These are phyloP conservation scores for Anomalospiza imberbis DNA, from an alignment of 2,797 vertebrate species.

Conservation along the genomic window DNA sequence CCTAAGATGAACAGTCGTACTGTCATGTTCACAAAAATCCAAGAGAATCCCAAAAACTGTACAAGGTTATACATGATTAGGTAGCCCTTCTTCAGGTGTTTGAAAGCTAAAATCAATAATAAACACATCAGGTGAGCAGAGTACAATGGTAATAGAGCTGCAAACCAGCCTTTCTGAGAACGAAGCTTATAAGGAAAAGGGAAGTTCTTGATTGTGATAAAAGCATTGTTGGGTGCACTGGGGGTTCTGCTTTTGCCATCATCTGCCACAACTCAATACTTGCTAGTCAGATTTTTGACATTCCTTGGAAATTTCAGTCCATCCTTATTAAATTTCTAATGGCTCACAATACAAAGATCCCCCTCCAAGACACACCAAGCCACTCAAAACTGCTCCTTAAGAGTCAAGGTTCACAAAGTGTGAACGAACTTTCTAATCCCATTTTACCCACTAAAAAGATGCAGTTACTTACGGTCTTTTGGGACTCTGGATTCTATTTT, in stretches of 20 bases:
- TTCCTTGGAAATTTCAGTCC: neutral
- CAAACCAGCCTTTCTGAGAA: neutral
- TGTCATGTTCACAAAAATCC: conserved; percentile 97
- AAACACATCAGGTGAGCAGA: neutral
- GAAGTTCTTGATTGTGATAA: neutral
- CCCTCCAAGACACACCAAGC: neutral
- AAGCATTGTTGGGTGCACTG: neutral
- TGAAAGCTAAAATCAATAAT: conserved; percentile 66
- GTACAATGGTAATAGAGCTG: neutral
- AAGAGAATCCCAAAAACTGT: conserved; percentile 96
- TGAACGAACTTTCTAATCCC: neutral
- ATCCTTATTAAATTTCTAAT: neutral
- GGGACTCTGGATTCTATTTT: conserved; percentile 80
- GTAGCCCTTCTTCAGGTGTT: conserved; percentile 86
- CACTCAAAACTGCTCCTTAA: neutral
- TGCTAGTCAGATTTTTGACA: neutral
- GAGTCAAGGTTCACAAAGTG: neutral
- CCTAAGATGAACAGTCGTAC: conserved; percentile 90
- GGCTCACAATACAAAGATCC: neutral
- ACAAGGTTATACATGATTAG: conserved; percentile 93
- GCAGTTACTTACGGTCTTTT: conserved; percentile 82
- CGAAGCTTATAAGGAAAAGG: neutral
- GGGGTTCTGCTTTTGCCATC: neutral
- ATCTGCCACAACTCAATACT: neutral
- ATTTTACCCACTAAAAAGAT: neutral